Base-by-base conservation (phyloP, 2,797 vertebrate genomes). In the Sebastes steindachneri region DNA sequence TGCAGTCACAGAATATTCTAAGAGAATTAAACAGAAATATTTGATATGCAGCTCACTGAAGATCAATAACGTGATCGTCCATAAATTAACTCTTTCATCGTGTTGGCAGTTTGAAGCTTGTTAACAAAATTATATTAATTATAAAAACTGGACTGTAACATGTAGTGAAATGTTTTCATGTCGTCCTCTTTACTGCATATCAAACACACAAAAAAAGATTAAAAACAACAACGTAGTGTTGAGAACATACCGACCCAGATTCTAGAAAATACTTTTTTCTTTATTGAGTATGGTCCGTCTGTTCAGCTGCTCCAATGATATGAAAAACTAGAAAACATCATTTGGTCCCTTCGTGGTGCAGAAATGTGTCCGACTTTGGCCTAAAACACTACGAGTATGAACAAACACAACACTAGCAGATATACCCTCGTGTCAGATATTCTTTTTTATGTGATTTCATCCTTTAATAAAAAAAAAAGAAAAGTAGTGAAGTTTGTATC, bases 311-410 rank as follows among this genome's bases (percentile, higher is more conserved):
- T 86, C 80, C 45, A 67, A 85, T 79, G 64, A 86, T 57, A 73
- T 70, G 80, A 84, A 88, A 79, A 58, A 75, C 65, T 78, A 77
- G 2, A 90, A 89, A 84, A 86, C 59, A n/a, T 55, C 9, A 55
- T 91, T 94, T 94, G 90, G 93, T 93, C 92, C 88, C 86, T 87
- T 87, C 70, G 7, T 63, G 71, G 54, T 77, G 74, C 57, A 66
- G 76, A 73, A 57, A 59, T 45, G 68, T 88, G 60, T 85, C 35
- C 21, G 75, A 75, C 79, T 87, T 86, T 89, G 84, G 87, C 85
- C 80, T 41, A 77, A 77, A 81, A 85, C 67, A 77, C 48, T 4
- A 70, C 65, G 3, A 51, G 29, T 57, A 71, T 68, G 53, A 79
- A 89, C 65, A 68, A 79, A 48, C 64, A 86, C 66, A 17, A 72